Evolutionary conservation across 2,113 vertebrate species (phyloP), one percentile per base, ranked within the genome.

Genomic region (Scomber scombrus): DNA sequence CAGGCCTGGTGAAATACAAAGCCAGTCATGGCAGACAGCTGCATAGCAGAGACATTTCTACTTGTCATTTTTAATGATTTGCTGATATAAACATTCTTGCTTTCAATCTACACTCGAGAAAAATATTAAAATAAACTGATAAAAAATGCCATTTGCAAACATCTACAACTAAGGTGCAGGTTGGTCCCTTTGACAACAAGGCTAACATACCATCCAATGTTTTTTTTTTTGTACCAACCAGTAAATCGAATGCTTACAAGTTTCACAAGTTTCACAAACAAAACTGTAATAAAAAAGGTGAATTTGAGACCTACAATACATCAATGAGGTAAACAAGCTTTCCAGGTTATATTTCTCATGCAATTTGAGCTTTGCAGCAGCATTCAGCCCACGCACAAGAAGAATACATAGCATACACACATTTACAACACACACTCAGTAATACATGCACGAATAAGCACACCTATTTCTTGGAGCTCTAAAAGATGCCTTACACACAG

Each of bases 11-110:
- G 67, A 75, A 84, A 80, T 67, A 72, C 55, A 84, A 88, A 85
- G 71, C 54, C 63, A 49, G 71, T 46, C 60, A 65, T 43, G 51
- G 62, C 78, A 82, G 85, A 31, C 66, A 67, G 78, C 54, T 72
- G 71, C 69, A 65, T 80, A 63, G 16, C 61, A 16, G 74, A 85
- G 72, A 70, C 71, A 82, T 88, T 87, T 81, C 78, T 40, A 65
- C 75, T 72, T 86, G 85, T 86, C 84, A 85, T 77, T 86, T 84
- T 80, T 82, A 84, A 89, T 84, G 65, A 89, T 78, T 81, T 57
- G 57, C 65, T 68, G 56, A 82, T 56, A 74, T 12, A 76, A 79
- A 79, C 63, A 45, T 52, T 21, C 68, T 51, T 63, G 29, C n/a
- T 55, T 75, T 67, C 69, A 54, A 54, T 70, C 52, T 23, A 52